A percentile compares a stretch with the other conserved stretches of the same genome.
These are phyloP conservation scores for Isurus oxyrinchus DNA, from an alignment of 2,113 vertebrate species.

Conservation along the genomic window DNA sequence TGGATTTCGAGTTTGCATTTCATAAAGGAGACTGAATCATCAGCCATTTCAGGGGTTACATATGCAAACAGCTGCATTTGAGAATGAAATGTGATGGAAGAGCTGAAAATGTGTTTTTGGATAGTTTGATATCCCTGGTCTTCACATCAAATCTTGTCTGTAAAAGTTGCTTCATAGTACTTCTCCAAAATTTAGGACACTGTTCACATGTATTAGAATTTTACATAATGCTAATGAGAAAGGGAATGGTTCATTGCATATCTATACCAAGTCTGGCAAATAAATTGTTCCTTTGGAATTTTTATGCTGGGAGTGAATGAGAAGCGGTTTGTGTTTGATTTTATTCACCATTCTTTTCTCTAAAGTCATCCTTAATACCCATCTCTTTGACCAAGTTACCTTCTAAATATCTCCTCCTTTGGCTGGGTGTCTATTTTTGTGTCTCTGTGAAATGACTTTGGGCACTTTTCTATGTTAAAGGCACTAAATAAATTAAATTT, in stretches of 20 bases:
- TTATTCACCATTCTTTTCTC: background rate
- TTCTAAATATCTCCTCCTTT: background rate
- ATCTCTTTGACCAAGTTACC: background rate
- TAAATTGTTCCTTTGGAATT: background rate
- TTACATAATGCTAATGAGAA: background rate
- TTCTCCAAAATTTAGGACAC: background rate
- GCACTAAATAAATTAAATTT: background rate
- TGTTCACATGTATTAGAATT: background rate
- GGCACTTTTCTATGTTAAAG: background rate
- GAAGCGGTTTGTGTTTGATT: background rate
- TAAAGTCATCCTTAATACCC: background rate
- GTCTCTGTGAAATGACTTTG: background rate
- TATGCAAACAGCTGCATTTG: background rate
- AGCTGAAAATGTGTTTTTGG: background rate
- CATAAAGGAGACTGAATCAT: background rate
- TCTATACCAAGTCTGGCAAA: background rate
- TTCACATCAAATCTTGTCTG: background rate
- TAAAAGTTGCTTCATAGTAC: background rate
- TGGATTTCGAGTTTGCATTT: background rate
- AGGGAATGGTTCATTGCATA: background rate
- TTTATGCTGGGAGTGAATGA: background rate
- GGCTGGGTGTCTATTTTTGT: background rate
- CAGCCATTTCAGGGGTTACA: background rate
- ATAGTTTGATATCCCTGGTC: background rate
- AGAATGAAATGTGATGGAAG: background rate